phyloP scores from a whole-genome alignment of 2,113 vertebrate genomes.

The Anhinga anhinga region DNA sequence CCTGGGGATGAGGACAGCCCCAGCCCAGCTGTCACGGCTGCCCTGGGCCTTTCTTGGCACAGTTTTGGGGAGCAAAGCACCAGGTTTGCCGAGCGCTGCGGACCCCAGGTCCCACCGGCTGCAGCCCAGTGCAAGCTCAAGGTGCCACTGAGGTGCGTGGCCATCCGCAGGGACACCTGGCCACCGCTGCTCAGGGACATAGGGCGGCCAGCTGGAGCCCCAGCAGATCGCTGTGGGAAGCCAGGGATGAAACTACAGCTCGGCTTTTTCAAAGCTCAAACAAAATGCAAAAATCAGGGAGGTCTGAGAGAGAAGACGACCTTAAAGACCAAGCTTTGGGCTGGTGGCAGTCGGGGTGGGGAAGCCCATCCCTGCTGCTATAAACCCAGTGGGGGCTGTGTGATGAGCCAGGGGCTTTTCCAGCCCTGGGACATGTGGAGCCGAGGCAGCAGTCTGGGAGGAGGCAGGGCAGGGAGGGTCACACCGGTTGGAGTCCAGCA shows the following conservation, averaged over 20 bases:
- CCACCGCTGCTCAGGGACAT: accelerated
- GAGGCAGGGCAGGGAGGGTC: not conserved
- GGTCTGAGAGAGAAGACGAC: not conserved
- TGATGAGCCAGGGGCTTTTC: not conserved
- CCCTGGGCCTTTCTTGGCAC: not conserved
- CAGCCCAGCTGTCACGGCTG: not conserved
- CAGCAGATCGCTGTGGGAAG: not conserved
- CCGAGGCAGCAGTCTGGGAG: accelerated
- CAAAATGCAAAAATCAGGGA: not conserved
- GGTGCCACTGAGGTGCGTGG: accelerated
- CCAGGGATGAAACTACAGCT: not conserved
- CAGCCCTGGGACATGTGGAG: not conserved
- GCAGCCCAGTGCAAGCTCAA: not conserved
- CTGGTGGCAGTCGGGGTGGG: accelerated
- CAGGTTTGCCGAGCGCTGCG: not conserved
- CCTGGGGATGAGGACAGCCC: not conserved
- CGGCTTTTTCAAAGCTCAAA: not conserved
- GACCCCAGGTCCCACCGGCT: not conserved
- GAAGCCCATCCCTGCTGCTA: not conserved
- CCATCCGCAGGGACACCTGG: not conserved
- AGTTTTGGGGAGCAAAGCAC: not conserved
- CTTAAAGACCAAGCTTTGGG: not conserved
- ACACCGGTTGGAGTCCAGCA: not conserved
- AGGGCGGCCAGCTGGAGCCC: not conserved
- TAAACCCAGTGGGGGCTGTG: accelerated